Evolutionary conservation across 2,797 vertebrate genomes (phyloP), one percentile per base, ranked within the genome.

Genomic region (Megalops cyprinoides): DNA sequence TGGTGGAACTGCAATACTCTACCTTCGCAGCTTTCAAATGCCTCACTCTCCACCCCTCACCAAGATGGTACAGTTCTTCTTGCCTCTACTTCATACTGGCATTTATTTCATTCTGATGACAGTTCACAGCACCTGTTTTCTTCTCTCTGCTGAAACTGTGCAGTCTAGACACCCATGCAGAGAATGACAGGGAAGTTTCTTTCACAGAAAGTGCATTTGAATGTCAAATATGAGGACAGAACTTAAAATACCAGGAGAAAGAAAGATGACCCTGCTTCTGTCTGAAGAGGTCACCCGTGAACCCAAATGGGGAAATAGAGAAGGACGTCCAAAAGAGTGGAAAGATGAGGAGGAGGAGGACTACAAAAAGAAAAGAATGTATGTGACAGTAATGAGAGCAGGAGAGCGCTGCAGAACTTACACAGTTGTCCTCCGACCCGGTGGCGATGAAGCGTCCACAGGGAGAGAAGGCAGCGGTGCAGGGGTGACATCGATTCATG

Each of bases 401-500:
- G 77, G 3, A 60, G 23, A 18, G 53, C 37, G 25, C 25, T 53
- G 58, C 42, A 48, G 10, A 55, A 94, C 96, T 88, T 89, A 98
- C 97, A 3, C 90, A 93, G 91, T 94, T 96, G 88, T 98, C 96
- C 84, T 97, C 96, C 0, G 97, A 98, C 55, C 97, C 97, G 49
- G 93, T 94, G 8, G 95, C 96, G 86, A 96, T 91, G 49, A 94
- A 96, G 0, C 85, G 90, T 1, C 97, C 97, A n/a, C 97, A 98
- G 0, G 97, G 95, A 20, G 97, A 97, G 71, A 98, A 77, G 42
- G 95, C 92, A 55, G 95, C 89, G 25, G 93, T 92, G 83, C 97
- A 98, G 0, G 94, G 94, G 65, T 94, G 94, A 86, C 93, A 91
- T 18, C 91, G 90, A 85, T 90, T 96, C 0, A 91, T 76, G 62